Evolutionary conservation across 2,113 vertebrate genomes (phyloP), one percentile per base, ranked within the genome.

Genomic region (Tupaia chinensis): DNA sequence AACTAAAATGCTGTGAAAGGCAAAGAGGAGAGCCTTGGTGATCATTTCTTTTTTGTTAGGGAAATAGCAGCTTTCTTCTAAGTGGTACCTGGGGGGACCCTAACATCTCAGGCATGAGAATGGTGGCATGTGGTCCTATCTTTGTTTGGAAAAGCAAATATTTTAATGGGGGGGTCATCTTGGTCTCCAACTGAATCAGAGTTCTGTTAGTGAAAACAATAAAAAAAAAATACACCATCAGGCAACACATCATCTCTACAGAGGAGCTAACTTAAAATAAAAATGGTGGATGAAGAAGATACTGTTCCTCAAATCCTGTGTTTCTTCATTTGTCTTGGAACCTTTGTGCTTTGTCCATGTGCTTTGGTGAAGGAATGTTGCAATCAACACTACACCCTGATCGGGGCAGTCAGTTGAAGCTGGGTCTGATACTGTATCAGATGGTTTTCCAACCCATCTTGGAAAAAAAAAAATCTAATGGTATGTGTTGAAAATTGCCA

Each of bases 281-380:
- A 44, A 44, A 80, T 0, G 25, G 61, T 15, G n/a, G 86, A 60
- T 29, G 15, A 34, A 69, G 53, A 44, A 53, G 20, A 8, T 17
- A 1, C 0, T 3, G 27, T 12, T 19, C 29, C 23, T 34, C 20
- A 0, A 0, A 68, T 76, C 60, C 85, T 7, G 0, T 0, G 17
- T 23, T 44, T 65, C 11, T 29, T 9, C 19, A 0, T 44, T 76
- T 94, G 34, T 34, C 23, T 85, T 60, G 19, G 87, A 63, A 87
- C 14, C 7, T 17, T n/a, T 5, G 16, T 29, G 58, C 60, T n/a
- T 68, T 85, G 0, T 0, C 10, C 66, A 68, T 83, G 53, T 23
- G 10, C 65, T 76, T 66, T 74, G 0, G 0, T n/a, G 65, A 44
- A 0, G 0, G 1, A 60, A n/a, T 5, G 4, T 16, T 0, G 0